A percentile compares a stretch with the other conserved stretches of the same genome.
phyloP scores from a whole-genome alignment of 2,888 invertebrate species.

The Plebejus melissa region DNA sequence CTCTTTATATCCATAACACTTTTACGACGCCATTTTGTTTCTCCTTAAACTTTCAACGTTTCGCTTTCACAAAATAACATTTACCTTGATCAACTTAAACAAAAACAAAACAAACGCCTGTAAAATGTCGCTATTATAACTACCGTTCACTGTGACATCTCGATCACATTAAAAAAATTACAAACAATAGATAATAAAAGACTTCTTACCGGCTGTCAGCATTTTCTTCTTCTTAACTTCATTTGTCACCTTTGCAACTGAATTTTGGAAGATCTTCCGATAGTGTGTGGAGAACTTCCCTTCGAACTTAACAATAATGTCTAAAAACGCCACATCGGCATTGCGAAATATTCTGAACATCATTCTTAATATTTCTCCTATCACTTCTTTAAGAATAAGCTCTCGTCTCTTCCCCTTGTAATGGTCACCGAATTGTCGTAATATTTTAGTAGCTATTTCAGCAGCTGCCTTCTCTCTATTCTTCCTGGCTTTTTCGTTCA shows the following conservation, averaged over 20 bases:
- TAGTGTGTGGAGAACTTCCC: constrained; percentile 37
- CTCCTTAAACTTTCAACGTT: background rate
- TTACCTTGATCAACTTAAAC: background rate
- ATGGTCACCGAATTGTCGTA: constrained; percentile 47
- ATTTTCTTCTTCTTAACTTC: background rate
- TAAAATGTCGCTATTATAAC: background rate
- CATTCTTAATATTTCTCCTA: constrained; percentile 43
- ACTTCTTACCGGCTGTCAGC: background rate
- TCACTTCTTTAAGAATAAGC: constrained; percentile 50
- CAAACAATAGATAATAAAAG: background rate
- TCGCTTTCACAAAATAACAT: constrained; percentile 1
- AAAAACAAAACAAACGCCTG: background rate
- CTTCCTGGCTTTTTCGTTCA: constrained; percentile 23
- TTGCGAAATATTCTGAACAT: constrained; percentile 56
- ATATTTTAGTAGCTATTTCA: constrained; percentile 51
- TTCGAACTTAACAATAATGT: constrained; percentile 59
- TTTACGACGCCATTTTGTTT: background rate
- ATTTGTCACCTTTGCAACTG: background rate
- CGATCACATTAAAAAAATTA: background rate
- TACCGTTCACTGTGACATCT: background rate
- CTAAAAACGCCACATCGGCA: constrained; percentile 58
- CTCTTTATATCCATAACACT: background rate
- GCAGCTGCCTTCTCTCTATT: constrained; percentile 57
- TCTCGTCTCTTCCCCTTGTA: constrained; percentile 43
- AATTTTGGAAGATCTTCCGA: background rate